phyloP scores from a whole-genome alignment of 2,797 vertebrate species.

The Falco novaeseelandiae region DNA sequence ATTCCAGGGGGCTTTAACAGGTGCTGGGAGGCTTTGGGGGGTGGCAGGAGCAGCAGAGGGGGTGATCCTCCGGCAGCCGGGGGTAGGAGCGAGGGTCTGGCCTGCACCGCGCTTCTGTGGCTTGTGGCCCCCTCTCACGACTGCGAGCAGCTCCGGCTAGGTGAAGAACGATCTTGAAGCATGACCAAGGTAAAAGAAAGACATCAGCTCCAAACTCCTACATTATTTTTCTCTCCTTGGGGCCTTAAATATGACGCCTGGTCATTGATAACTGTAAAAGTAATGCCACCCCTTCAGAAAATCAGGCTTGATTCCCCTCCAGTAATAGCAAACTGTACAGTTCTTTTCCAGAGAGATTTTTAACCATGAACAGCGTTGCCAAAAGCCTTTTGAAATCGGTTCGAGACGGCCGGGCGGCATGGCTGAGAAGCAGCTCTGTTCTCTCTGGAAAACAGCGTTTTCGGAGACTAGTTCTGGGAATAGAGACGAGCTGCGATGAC shows the following conservation, averaged over 20 bases:
- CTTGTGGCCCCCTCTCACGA: background rate
- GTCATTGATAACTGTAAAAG: accelerated
- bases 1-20: too few species aligned
- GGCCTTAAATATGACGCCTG: background rate
- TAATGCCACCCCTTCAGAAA: background rate
- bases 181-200: background rate
- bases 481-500: constrained; percentile 97
- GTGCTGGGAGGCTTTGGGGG: too few species aligned
- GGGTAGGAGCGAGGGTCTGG: too few species aligned
- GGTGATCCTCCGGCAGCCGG: too few species aligned
- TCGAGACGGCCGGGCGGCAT: background rate
- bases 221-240: accelerated
- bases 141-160: accelerated
- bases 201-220: accelerated
- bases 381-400: background rate
- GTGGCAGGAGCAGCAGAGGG: too few species aligned
- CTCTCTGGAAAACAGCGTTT: background rate
- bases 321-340: background rate
- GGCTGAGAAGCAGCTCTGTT: constrained; percentile 16
- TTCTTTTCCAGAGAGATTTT: constrained; percentile 25
- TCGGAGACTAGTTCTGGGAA: constrained; percentile 85
- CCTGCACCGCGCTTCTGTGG: background rate
- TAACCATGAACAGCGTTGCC: background rate
- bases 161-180: background rate
- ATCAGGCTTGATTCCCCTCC: background rate